phyloP scores from a whole-genome alignment of 2,797 vertebrate genomes.

The Smutsia temminckii region DNA sequence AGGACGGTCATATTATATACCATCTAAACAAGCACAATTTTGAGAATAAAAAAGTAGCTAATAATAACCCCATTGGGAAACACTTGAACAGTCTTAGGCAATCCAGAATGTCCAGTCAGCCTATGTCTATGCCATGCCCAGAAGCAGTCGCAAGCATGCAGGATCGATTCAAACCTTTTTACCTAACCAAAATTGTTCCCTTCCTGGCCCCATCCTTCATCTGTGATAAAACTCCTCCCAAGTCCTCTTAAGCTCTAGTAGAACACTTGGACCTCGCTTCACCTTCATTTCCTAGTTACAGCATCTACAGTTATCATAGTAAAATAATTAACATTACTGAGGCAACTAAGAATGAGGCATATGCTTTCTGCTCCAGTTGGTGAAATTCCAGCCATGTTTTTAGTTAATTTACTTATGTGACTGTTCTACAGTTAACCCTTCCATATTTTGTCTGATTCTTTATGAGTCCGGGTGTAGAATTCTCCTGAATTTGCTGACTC shows the following conservation, averaged over 20 bases:
- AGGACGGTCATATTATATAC: not conserved
- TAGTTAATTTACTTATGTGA: not conserved
- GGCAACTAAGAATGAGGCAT: not conserved
- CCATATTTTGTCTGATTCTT: not conserved
- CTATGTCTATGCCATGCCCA: not conserved
- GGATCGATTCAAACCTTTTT: not conserved
- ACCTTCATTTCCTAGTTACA: not conserved
- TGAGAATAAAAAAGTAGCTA: not conserved
- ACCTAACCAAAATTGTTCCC: not conserved
- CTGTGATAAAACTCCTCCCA: not conserved
- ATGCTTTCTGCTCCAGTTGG: not conserved
- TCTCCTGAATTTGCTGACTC: not conserved
- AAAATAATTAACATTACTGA: not conserved
- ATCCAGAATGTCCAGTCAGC: not conserved
- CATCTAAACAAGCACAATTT: not conserved
- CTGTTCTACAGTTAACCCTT: not conserved
- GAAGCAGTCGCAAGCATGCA: not conserved
- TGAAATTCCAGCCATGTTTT: not conserved
- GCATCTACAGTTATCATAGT: not conserved
- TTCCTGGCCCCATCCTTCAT: not conserved
- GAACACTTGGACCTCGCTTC: not conserved
- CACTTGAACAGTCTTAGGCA: not conserved
- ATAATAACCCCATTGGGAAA: not conserved
- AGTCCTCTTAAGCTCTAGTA: not conserved
- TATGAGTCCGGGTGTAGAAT: not conserved